A percentile compares a stretch with the other conserved stretches of the same genome.
Evolutionary conservation across 2,113 vertebrate species (phyloP).

Genomic region (Eidolon helvum): DNA sequence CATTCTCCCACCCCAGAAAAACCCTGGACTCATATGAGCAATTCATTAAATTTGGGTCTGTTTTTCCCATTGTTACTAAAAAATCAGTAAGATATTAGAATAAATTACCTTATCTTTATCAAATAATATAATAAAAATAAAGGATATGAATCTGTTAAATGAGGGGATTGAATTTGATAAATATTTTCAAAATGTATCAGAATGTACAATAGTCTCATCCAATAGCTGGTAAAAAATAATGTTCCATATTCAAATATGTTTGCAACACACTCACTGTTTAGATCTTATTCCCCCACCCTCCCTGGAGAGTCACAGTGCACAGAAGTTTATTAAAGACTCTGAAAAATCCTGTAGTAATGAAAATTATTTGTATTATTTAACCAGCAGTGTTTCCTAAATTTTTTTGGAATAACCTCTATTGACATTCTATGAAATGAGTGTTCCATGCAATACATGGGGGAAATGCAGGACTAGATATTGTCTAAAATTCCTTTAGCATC

Average conservation of each 20-base stretch:
- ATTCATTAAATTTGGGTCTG: background rate
- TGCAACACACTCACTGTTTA: background rate
- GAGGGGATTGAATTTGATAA: background rate
- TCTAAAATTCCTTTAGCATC: constrained; percentile 1
- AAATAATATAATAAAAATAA: constrained; percentile 31
- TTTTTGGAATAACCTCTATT: background rate
- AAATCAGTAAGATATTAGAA: background rate
- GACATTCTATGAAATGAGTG: background rate
- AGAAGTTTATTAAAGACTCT: background rate
- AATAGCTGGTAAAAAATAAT: constrained; percentile 8
- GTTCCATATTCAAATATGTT: background rate
- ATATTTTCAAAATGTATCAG: background rate
- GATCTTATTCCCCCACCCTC: background rate
- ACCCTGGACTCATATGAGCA: background rate
- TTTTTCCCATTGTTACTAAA: background rate
- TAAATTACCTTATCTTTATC: background rate
- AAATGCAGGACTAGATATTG: background rate
- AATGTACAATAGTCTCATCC: background rate
- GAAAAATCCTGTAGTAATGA: background rate
- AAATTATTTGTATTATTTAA: constrained; percentile 41
- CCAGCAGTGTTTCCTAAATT: background rate
- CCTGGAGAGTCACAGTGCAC: background rate
- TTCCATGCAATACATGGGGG: background rate
- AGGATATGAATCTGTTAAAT: background rate
- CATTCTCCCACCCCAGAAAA: background rate